Base-by-base conservation (phyloP, 2,797 vertebrate genomes). In the Cyclura pinguis region DNA sequence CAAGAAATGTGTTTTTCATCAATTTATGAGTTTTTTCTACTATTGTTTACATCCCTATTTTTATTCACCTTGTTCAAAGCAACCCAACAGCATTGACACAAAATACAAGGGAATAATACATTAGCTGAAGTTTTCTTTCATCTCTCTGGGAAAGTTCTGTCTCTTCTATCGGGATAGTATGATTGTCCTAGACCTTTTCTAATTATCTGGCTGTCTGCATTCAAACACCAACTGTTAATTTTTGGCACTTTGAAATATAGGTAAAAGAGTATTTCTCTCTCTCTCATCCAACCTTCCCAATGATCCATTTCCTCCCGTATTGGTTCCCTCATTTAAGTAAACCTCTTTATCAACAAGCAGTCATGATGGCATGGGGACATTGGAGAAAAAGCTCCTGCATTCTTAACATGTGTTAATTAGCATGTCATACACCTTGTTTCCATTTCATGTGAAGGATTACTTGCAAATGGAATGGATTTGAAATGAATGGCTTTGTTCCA, bases 121-220 rank as follows among this genome's bases (percentile, higher is more conserved):
- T 88, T 92, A 94, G 96, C 96, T 96, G 94, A 97, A 93, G 94
- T 94, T 95, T 96, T 92, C 92, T 84, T 78, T 38, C 59, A 78
- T 80, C 92, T 89, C 91, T 96, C 87, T 95, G 95, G 95, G 95
- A 96, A 96, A 96, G 90, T 95, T 93, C 94, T 95, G 94, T 88
- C 92, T 90, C 38, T 96, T 93, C 95, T 93, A 94, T 95, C 94
- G 95, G 89, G 96, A 95, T 91, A 96, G 95, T 95, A 96, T 93
- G 96, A 94, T 96, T 94, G 93, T 93, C 95, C 92, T 92, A 93
- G 50, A 87, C 90, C 93, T 92, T 83, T 91, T 92, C 91, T 94
- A 96, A 96, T 96, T 96, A 95, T 88, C 95, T 95, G 85, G 94
- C 90, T 94, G 90, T 92, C 76, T 89, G 82, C 88, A 91, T 96